Percentiles rank a stretch among this genome's conserved stretches.
Conservation (phyloP, 2,888 invertebrate genomes). For the Pheosia tremula region DNA sequence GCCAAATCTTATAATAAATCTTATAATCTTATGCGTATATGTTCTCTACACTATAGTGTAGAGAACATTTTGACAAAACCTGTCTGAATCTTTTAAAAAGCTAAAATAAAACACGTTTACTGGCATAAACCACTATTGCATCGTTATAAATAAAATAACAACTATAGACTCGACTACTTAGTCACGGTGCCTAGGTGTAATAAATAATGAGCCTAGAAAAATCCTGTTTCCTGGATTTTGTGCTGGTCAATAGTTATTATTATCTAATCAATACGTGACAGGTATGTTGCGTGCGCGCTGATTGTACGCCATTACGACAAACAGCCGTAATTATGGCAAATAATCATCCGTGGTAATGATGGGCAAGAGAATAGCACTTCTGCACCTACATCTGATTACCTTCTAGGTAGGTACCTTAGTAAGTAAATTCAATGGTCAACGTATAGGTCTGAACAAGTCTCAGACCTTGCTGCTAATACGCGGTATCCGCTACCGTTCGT, state of each 20-base stretch:
- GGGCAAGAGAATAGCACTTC: background rate
- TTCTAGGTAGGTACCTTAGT: too few species aligned
- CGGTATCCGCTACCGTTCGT: background rate
- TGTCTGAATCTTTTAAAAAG: too few species aligned
- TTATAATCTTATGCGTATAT: too few species aligned
- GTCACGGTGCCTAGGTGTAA: slow-evolving; percentile 3
- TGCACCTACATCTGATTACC: background rate
- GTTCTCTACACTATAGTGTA: too few species aligned
- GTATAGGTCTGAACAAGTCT: background rate
- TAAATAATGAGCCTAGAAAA: slow-evolving; percentile 11
- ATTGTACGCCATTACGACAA: slow-evolving; percentile 22
- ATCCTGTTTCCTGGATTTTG: slow-evolving; percentile 31
- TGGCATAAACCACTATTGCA: too few species aligned
- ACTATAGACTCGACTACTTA: slow-evolving; percentile 4
- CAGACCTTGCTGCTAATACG: background rate
- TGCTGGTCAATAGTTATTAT: slow-evolving; percentile 27
- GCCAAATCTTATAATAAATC: too few species aligned
- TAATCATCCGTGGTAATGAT: background rate
- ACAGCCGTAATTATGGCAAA: slow-evolving; percentile 2
- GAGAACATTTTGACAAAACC: too few species aligned
- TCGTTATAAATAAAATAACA: background rate
- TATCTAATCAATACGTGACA: slow-evolving; percentile 25
- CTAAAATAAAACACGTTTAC: too few species aligned
- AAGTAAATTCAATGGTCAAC: too few species aligned
- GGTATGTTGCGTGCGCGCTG: slow-evolving; percentile 13